phyloP scores from a whole-genome alignment of 1,140 invertebrate genomes.

The Aricia agestis region DNA sequence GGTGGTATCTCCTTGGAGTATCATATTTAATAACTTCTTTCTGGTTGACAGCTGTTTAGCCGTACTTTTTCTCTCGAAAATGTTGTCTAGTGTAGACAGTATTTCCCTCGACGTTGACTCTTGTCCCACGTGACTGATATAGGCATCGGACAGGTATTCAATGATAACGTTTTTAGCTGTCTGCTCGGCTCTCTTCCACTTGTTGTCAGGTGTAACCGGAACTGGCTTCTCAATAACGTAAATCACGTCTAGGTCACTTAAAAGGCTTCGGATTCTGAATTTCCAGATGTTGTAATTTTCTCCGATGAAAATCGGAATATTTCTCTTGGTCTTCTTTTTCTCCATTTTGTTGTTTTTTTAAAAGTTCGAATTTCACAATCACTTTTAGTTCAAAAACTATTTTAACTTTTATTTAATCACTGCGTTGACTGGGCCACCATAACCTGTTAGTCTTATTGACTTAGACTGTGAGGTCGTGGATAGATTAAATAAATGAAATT shows the following conservation, averaged over 20 bases:
- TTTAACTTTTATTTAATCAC: too few species aligned
- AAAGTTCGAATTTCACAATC: too few species aligned
- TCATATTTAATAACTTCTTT: constrained; percentile 52
- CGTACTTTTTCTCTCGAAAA: constrained; percentile 60
- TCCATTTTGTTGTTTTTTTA: too few species aligned
- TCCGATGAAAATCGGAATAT: too few species aligned
- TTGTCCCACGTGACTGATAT: constrained; percentile 44
- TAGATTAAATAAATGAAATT: too few species aligned
- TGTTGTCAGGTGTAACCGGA: constrained; percentile 27
- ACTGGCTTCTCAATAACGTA: constrained; percentile 35
- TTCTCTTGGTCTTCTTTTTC: too few species aligned
- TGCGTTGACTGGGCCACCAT: too few species aligned
- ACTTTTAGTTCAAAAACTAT: too few species aligned
- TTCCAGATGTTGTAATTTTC: too few species aligned
- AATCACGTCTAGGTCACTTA: constrained; percentile 24
- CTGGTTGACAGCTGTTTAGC: constrained; percentile 50
- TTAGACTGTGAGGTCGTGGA: too few species aligned
- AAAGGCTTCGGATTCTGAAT: too few species aligned
- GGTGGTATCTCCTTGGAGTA: constrained; percentile 47
- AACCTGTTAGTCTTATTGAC: too few species aligned
- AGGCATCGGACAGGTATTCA: constrained; percentile 40
- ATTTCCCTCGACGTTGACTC: constrained; percentile 44
- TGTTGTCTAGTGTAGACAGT: constrained; percentile 46
- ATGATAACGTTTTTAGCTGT: constrained; percentile 30
- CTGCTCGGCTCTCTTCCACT: constrained; percentile 50